Evolutionary conservation across 2,888 invertebrate species (phyloP), one percentile per base, ranked within the genome.

Genomic region (Antheraea yamamai): DNA sequence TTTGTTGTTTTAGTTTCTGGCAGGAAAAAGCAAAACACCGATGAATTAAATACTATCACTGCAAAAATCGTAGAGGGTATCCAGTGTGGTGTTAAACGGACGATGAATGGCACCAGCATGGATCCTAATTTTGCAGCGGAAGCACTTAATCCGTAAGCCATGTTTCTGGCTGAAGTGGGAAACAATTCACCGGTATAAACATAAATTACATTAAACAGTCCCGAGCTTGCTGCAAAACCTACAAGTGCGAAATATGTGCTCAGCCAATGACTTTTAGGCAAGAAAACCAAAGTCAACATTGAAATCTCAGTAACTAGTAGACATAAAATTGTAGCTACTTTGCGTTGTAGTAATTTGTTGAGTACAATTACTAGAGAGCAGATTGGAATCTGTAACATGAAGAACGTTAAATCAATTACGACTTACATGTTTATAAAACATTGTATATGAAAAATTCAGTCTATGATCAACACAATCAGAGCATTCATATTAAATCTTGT

Each of bases 171-270:
- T 64, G 87, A 83, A 20, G 90, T 91, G 39, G 91, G 91, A 76
- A 86, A 91, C n/a, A 90, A 78, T 79, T 91, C 91, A 0, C 88
- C 87, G 8, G 84, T 83, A 74, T 85, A 89, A 4, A 91, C 82
- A 55, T 87, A 88, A 7, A 86, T 23, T 3, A 89, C 77, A 4
- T 81, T 80, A 73, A 87, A 91, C 0, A 81, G 81, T 0, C 83
- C 82, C 30, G 80, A 84, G 1, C 82, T 78, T 0, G 86, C 81
- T 58, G 83, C 81, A 10, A 88, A 84, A 7, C 88, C 88, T 8
- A 85, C 77, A 0, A 89, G 78, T 4, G 88, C 89, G 12, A 89
- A 68, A 2, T 85, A 72, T 1, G 83, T 84, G 16, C 87, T 84
- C 0, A 81, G 76, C 79, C 84, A 85, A 64, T 86, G 86, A 4